phyloP scores from a whole-genome alignment of 2,888 invertebrate genomes.

The Chalcis sispes region DNA sequence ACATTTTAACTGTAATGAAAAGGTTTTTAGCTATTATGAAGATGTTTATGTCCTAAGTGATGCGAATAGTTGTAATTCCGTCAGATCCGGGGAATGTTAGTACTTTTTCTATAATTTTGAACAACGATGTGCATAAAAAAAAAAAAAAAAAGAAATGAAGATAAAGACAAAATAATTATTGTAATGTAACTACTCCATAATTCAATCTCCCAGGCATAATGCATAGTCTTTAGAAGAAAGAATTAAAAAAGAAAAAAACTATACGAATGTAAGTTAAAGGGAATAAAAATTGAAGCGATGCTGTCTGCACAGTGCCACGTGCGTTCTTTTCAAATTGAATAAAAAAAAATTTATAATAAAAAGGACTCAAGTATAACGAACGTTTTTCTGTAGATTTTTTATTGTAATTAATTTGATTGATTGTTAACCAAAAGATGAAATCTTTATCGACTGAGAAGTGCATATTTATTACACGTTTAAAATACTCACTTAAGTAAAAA shows the following conservation, averaged over 20 bases:
- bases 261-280: too few species aligned
- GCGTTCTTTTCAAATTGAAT: slow-evolving; percentile 33
- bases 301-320: slow-evolving; percentile 50
- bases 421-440: too few species aligned
- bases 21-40: slow-evolving; percentile 50
- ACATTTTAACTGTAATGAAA: slow-evolving; percentile 46
- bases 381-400: slow-evolving; percentile 11
- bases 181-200: slow-evolving; percentile 45
- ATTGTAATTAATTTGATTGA: background rate
- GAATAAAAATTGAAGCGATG: slow-evolving; percentile 35
- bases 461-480: background rate
- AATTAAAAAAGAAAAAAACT: slow-evolving; percentile 5
- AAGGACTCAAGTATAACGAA: slow-evolving; percentile 29
- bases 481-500: background rate
- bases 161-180: slow-evolving; percentile 43
- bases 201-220: slow-evolving; percentile 40
- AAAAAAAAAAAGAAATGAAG: background rate
- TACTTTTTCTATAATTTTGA: slow-evolving; percentile 63
- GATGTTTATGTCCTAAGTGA: slow-evolving; percentile 61
- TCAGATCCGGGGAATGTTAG: slow-evolving; percentile 61
- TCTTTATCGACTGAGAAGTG: too few species aligned
- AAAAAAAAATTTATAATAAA: slow-evolving; percentile 4
- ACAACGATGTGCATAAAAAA: slow-evolving; percentile 53
- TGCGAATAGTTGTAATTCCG: slow-evolving; percentile 62
- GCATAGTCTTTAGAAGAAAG: slow-evolving; percentile 32